Conservation (phyloP, 2,797 vertebrate species). For the Spinus pinus region DNA sequence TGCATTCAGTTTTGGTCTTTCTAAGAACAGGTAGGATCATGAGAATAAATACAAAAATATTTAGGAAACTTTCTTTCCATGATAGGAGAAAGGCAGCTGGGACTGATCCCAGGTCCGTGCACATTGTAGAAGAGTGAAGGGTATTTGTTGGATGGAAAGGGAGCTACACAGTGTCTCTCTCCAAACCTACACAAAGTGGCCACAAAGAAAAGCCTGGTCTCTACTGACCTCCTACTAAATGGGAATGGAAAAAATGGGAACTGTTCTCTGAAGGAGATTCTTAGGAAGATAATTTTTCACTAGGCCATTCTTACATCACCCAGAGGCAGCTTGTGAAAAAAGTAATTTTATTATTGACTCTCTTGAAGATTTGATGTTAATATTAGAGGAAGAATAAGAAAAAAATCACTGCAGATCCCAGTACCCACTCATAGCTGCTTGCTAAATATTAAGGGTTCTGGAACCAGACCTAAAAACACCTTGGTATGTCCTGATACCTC, state of each 20-base stretch:
- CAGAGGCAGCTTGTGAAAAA: not conserved
- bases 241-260: not conserved
- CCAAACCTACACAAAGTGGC: not conserved
- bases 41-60: not conserved
- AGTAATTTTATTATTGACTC: not conserved
- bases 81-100: not conserved
- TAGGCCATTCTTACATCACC: not conserved
- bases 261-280: not conserved
- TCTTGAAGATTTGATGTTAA: not conserved
- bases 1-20: not conserved
- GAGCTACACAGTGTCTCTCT: not conserved
- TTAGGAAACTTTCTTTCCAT: not conserved
- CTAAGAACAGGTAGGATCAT: not conserved
- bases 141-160: not conserved
- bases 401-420: not conserved
- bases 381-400: not conserved
- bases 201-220: not conserved
- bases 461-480: not conserved
- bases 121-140: not conserved
- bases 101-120: not conserved
- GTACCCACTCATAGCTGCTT: not conserved
- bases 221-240: not conserved
- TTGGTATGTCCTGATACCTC: not conserved
- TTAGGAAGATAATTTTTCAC: not conserved
- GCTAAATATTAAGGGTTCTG: not conserved